Percentiles rank a stretch among this genome's conserved stretches.
Evolutionary conservation across 2,888 invertebrate species (phyloP).

Genomic region (Volucella zonaria): DNA sequence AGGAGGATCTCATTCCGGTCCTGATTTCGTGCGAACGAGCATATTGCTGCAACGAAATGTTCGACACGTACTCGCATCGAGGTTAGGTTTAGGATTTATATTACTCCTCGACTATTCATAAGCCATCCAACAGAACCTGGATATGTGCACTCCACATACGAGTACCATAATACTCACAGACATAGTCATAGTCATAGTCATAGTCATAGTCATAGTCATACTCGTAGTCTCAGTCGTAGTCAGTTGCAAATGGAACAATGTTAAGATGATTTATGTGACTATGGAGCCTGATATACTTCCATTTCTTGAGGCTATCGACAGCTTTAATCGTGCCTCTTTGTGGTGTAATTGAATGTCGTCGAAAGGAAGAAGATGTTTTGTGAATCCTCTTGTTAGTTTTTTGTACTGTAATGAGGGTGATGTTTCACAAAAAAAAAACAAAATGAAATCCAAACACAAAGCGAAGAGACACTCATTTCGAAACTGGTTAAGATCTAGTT

Average conservation of each 20-base stretch:
- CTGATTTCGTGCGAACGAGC: slow-evolving; percentile 74
- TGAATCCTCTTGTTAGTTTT: slow-evolving; percentile 47
- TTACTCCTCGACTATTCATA: slow-evolving; percentile 58
- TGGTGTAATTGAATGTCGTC: slow-evolving; percentile 73
- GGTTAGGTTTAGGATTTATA: slow-evolving; percentile 61
- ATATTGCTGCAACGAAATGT: slow-evolving; percentile 69
- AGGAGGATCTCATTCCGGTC: slow-evolving; percentile 73
- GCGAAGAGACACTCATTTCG: neutral
- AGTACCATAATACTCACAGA: too few species aligned
- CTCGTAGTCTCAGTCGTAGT: neutral
- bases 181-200: too few species aligned
- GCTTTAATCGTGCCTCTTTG: slow-evolving; percentile 71
- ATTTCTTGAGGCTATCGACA: slow-evolving; percentile 69
- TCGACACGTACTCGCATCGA: slow-evolving; percentile 63
- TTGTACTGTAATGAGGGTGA: slow-evolving; percentile 48
- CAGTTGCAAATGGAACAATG: slow-evolving; percentile 61
- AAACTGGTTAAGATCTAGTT: slow-evolving; percentile 21
- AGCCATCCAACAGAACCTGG: slow-evolving; percentile 27
- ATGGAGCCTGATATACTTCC: slow-evolving; percentile 65
- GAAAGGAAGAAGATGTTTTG: slow-evolving; percentile 58
- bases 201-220: too few species aligned
- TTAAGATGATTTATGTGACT: slow-evolving; percentile 67
- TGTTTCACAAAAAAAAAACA: slow-evolving; percentile 23
- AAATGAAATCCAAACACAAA: neutral
- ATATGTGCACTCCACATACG: neutral